phyloP scores from a whole-genome alignment of 2,888 invertebrate species.

The Conus canariensis region DNA sequence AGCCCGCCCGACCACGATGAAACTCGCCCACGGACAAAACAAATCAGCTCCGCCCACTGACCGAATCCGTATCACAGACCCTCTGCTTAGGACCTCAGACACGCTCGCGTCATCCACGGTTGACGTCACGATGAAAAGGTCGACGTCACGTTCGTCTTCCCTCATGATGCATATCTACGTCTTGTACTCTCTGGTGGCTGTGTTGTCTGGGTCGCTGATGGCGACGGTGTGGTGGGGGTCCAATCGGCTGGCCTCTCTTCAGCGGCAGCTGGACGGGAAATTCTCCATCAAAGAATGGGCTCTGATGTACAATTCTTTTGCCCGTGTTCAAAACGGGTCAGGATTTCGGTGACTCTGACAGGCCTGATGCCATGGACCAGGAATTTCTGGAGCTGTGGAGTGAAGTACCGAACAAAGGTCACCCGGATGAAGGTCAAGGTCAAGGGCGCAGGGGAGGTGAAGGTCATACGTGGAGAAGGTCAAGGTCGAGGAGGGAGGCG shows the following conservation, averaged over 20 bases:
- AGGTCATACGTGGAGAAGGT: slow-evolving; percentile 25
- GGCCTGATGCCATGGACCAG: neutral
- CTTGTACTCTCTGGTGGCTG: slow-evolving; percentile 29
- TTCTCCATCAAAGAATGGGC: neutral
- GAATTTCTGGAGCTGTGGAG: neutral
- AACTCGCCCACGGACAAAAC: neutral
- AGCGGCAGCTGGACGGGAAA: slow-evolving; percentile 1
- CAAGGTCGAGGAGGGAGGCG: slow-evolving; percentile 31
- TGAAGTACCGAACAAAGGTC: neutral
- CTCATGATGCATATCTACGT: slow-evolving; percentile 38
- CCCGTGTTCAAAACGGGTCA: neutral
- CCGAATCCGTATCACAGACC: neutral
- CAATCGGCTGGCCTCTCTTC: neutral
- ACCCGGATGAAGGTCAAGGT: neutral
- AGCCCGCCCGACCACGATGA: neutral
- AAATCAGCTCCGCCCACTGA: neutral
- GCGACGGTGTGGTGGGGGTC: slow-evolving; percentile 29
- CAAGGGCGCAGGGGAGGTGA: slow-evolving; percentile 2
- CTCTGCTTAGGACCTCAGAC: neutral
- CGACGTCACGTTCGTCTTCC: neutral
- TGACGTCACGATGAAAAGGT: neutral
- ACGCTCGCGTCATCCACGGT: neutral
- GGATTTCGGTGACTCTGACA: neutral
- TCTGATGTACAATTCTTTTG: neutral
- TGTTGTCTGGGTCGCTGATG: slow-evolving; percentile 14